Evolutionary conservation across 2,888 invertebrate species (phyloP), one percentile per base, ranked within the genome.

Genomic region (Chrysolina haemoptera): DNA sequence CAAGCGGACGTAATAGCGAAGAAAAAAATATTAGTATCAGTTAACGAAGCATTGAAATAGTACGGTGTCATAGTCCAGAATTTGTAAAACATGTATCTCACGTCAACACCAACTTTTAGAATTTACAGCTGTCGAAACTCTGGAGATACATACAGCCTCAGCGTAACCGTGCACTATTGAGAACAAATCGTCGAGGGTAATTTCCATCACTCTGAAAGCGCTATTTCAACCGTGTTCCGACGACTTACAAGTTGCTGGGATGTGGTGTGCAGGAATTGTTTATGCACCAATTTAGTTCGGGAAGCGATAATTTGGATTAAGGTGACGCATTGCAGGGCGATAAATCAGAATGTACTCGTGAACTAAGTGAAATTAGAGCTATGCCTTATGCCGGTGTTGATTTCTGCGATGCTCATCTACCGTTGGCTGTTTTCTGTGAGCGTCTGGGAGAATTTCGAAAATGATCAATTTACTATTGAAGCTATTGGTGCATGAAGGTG

Each of bases 281-380:
- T 76, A 79, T 76, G 79, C 71, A 62, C 69, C 66, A 75, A 75
- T 72, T 75, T 66, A 68, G 63, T 72, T 64, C 68, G 40, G 63
- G 53, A 67, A 41, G 40, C 43, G 50, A 62, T 53, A 53, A 64
- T 62, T 62, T 55, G 35, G 50, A 55, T 63, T 22, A 18, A 68
- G 50, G 59, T 72, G 72, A 72, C 68, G 72, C 72, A 72, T 41
- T 68, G 72, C 72, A 68, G 62, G 41, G 18, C 18, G 63, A 41
- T 63, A 43, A 63, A 43, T 41, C 43, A 43, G 63, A 63, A 63
- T 43, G 63, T 63, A 12, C 63, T 14, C 27, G 10, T 27, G 35
- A 62, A 55, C 43, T 0, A 43, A 14, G 43, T 43, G 43, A 43
- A 43, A 43, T 20, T 18, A 16, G 16, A 20, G 53, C 5, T 48